These are phyloP conservation scores for Lymantria dispar DNA, from an alignment of 2,888 invertebrate genomes.

Conservation along the genomic window DNA sequence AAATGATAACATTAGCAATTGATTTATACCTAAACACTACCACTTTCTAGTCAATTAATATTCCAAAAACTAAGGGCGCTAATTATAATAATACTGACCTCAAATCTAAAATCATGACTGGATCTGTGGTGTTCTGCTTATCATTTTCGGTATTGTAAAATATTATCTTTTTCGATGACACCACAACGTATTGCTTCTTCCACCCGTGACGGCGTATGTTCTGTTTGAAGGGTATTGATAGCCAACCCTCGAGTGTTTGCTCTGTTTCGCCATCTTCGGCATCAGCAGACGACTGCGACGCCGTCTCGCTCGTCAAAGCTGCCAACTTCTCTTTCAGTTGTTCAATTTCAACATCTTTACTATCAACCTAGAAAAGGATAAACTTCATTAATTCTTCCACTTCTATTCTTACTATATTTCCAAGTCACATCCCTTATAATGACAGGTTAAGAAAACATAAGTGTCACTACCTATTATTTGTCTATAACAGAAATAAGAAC, in stretches of 20 bases:
- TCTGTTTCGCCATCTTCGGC: conserved; percentile 91
- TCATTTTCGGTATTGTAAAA: conserved; percentile 98
- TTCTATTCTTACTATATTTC: neutral
- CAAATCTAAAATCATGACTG: conserved; percentile 96
- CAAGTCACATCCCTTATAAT: neutral
- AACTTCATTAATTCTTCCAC: neutral
- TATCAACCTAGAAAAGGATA: conserved; percentile 84
- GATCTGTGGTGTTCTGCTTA: conserved; percentile 96
- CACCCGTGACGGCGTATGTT: conserved; percentile 97
- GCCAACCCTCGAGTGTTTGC: conserved; percentile 96
- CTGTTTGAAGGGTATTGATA: conserved; percentile 96
- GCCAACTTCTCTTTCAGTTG: conserved; percentile 93
- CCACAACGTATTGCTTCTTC: conserved; percentile 98
- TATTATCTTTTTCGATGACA: conserved; percentile 97
- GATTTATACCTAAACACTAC: neutral
- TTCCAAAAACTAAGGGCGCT: too few species aligned
- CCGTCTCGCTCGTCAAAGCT: conserved; percentile 91
- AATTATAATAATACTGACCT: conserved; percentile 82
- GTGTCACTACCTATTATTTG: too few species aligned
- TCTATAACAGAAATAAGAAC: too few species aligned
- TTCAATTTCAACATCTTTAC: conserved; percentile 98
- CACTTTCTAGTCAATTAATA: too few species aligned
- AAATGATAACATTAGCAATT: too few species aligned
- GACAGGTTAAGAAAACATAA: neutral
- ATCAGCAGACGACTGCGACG: conserved; percentile 94